Percentiles rank a stretch among this genome's conserved stretches.
These are phyloP conservation scores for Luffia ferchaultella DNA, from an alignment of 2,888 invertebrate species.

Conservation along the genomic window DNA sequence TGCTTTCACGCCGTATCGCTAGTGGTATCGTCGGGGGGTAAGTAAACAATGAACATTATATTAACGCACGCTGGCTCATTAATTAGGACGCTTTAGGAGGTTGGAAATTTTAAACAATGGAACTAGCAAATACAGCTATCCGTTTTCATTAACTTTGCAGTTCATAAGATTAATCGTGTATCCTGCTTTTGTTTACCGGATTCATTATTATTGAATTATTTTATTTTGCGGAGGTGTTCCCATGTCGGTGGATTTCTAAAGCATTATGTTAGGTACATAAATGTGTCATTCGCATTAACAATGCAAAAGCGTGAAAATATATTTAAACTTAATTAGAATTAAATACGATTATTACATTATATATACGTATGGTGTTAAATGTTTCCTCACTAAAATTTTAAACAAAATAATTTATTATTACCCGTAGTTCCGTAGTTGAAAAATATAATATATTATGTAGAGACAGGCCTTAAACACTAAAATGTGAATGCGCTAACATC, in stretches of 20 bases:
- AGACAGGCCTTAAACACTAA: no score
- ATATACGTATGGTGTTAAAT: no score
- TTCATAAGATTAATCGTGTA: slow-evolving; percentile 30
- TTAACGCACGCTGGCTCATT: slow-evolving; percentile 5
- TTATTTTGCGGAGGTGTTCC: not conserved
- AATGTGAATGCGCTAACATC: no score
- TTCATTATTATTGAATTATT: slow-evolving; percentile 39
- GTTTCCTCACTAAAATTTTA: no score
- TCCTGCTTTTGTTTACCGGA: slow-evolving; percentile 32
- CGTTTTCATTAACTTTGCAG: slow-evolving; percentile 29
- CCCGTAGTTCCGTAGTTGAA: no score
- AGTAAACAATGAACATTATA: not conserved
- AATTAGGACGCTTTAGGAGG: slow-evolving; percentile 22
- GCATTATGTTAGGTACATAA: no score
- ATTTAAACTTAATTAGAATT: no score
- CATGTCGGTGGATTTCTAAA: not conserved
- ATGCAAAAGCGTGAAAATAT: not conserved
- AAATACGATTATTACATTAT: no score
- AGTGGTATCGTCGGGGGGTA: no score
- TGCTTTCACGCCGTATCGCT: no score
- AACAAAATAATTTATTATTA: no score
- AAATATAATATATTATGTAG: no score
- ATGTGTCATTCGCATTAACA: not conserved
- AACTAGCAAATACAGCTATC: slow-evolving; percentile 14
- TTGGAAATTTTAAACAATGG: slow-evolving; percentile 17